Evolutionary conservation across 1,140 invertebrate genomes (phyloP).

Genomic region (Zophobas morio): DNA sequence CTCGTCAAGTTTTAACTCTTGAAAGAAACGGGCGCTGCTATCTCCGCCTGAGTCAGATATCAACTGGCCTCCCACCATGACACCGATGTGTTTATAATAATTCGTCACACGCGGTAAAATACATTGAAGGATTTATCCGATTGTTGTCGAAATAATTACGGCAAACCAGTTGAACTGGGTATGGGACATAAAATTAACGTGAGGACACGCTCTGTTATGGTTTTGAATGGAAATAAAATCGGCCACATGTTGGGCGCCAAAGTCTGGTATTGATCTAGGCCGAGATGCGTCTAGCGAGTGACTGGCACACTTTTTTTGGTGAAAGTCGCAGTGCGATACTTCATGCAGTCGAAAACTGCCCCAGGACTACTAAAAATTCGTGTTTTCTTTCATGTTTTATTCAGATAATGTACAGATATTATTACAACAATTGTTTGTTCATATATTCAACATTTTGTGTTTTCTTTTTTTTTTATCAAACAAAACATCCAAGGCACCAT

Average conservation of each 20-base stretch:
- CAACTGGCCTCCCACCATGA: slow-evolving; percentile 10
- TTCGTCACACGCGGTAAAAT: too few relatives aligned
- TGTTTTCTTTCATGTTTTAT: slow-evolving; percentile 54
- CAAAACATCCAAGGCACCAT: slow-evolving; percentile 66
- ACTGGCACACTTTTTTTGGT: neutral
- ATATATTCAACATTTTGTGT: slow-evolving; percentile 60
- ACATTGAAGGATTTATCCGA: too few relatives aligned
- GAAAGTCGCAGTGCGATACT: slow-evolving; percentile 36
- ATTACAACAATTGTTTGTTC: slow-evolving; percentile 65
- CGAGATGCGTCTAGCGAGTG: neutral
- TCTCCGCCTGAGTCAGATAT: slow-evolving; percentile 17
- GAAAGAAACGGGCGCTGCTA: slow-evolving; percentile 24
- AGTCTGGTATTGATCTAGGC: neutral
- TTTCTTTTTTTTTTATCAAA: slow-evolving; percentile 62
- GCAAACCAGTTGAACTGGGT: too few relatives aligned
- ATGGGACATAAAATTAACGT: too few relatives aligned
- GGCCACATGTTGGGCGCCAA: slow-evolving; percentile 23
- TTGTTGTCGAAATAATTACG: neutral
- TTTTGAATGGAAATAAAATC: neutral
- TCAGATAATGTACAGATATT: slow-evolving; percentile 64
- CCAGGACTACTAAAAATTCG: neutral
- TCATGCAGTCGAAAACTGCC: neutral
- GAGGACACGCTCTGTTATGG: neutral
- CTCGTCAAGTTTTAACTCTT: neutral
- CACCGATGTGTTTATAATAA: neutral